phyloP scores from a whole-genome alignment of 2,888 invertebrate species.

The Eupithecia subumbrata region DNA sequence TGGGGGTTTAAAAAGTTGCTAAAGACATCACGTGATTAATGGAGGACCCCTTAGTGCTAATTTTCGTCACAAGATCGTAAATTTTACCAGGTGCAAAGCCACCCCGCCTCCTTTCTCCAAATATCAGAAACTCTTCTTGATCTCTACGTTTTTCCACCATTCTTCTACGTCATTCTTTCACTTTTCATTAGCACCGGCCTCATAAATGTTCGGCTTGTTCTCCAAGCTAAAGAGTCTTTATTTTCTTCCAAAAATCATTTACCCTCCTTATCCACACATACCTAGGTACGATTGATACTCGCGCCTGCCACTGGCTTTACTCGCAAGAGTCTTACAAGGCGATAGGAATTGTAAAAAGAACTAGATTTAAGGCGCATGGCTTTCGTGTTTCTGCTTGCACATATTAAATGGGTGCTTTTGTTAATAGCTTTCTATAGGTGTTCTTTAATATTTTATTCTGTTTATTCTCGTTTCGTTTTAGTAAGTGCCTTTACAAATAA shows the following conservation, averaged over 20 bases:
- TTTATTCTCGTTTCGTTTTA: background rate
- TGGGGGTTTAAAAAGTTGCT: too few species aligned
- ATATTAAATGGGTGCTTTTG: background rate
- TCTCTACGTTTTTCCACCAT: background rate
- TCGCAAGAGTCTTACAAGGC: slow-evolving; percentile 6
- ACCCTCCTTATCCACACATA: background rate
- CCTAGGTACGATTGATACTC: background rate
- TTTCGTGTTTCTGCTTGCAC: background rate
- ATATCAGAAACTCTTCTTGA: background rate
- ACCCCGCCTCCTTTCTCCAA: background rate
- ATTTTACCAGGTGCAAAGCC: background rate
- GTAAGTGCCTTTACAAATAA: background rate
- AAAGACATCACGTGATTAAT: too few species aligned
- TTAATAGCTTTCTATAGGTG: slow-evolving; percentile 1
- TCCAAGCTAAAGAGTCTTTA: background rate
- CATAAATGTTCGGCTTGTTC: background rate
- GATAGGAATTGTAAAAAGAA: background rate
- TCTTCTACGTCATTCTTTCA: background rate
- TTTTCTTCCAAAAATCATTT: background rate
- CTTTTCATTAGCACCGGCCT: background rate
- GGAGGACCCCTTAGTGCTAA: too few species aligned
- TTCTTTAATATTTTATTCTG: background rate
- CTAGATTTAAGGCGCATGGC: background rate
- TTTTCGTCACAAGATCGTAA: background rate
- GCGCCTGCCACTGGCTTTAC: background rate